Base-by-base conservation (phyloP, 2,113 vertebrate genomes). In the Grantiella picta region DNA sequence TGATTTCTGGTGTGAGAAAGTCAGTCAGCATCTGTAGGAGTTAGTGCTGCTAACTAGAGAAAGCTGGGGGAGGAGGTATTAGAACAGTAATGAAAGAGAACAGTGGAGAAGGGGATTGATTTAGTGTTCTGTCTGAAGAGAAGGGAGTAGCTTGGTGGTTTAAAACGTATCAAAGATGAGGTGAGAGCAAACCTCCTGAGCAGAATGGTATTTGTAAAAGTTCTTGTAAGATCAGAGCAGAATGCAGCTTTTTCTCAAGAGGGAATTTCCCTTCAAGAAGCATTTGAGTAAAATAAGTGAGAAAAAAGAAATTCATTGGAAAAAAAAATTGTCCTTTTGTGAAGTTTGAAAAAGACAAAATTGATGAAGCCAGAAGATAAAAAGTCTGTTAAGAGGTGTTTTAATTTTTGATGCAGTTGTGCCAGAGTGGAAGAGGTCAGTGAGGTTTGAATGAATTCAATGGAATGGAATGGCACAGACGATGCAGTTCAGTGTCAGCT, bases 341-440 rank as follows among this genome's bases (percentile, higher is more conserved):
- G 70, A 87, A 64, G 66, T 68, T 86, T 78, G 57, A 79, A 64
- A 64, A 89, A 69, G 56, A 50, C 68, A 11, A 70, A 86, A 54
- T 40, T 75, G 86, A 27, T 82, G 80, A 86, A 78, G 31, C 12
- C 50, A 35, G 75, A 78, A 83, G 82, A 91, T 70, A 71, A 76
- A 93, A 44, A 7, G 14, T 71, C 40, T 91, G 42, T 86, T 86
- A 77, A 63, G 81, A 83, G 64, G 28, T 54, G 7, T 47, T 44
- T 94, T 68, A 86, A 89, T 91, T 94, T 81, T 91, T 89, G 61
- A 60, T 91, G 91, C 33, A 49, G 86, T 50, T 94, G 69, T 86
- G 56, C 90, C 83, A 23, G 70, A 40, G 56, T 24, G 33, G 77
- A 47, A 63, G 33, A 75, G 91, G 72, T 86, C 91, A 82, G 53